Percentiles rank a stretch among this genome's conserved stretches.
Evolutionary conservation across 2,888 invertebrate genomes (phyloP).

Genomic region (Polydrusus pterygomalis): DNA sequence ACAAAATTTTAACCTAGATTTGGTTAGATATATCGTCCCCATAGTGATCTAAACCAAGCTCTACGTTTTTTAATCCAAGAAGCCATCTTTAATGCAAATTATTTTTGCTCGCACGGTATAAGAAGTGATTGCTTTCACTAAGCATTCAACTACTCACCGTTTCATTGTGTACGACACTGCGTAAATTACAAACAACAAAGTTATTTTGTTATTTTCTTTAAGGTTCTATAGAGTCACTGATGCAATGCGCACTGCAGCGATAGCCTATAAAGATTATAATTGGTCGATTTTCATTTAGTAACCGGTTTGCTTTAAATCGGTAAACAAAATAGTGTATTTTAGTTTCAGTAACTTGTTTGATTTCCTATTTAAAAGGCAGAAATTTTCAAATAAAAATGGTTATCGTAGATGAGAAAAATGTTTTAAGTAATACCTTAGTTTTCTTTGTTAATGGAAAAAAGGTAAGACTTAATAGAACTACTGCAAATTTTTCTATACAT

Average conservation of each 20-base stretch:
- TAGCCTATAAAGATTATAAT: background rate
- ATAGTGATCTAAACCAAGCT: too few species aligned
- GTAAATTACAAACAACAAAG: background rate
- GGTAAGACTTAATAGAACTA: slow-evolving; percentile 70
- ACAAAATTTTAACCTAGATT: too few species aligned
- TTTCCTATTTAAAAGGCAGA: too few species aligned
- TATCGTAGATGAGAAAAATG: background rate
- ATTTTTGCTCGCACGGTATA: too few species aligned
- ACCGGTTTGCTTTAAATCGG: background rate
- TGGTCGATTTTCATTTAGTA: background rate
- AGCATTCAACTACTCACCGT: too few species aligned
- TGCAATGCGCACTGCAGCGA: background rate
- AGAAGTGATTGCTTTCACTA: too few species aligned
- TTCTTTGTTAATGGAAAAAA: slow-evolving; percentile 74
- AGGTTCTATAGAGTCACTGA: background rate
- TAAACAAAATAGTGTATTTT: background rate
- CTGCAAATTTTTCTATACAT: too few species aligned
- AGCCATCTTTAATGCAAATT: too few species aligned
- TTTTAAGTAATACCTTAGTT: slow-evolving; percentile 55
- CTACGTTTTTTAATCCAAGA: too few species aligned
- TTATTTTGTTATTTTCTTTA: background rate
- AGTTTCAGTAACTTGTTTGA: too few species aligned
- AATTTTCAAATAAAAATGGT: background rate
- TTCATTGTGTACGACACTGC: background rate
- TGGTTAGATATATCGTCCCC: too few species aligned